These are phyloP conservation scores for Lithophane leautieri DNA, from an alignment of 2,888 invertebrate genomes.

Conservation along the genomic window DNA sequence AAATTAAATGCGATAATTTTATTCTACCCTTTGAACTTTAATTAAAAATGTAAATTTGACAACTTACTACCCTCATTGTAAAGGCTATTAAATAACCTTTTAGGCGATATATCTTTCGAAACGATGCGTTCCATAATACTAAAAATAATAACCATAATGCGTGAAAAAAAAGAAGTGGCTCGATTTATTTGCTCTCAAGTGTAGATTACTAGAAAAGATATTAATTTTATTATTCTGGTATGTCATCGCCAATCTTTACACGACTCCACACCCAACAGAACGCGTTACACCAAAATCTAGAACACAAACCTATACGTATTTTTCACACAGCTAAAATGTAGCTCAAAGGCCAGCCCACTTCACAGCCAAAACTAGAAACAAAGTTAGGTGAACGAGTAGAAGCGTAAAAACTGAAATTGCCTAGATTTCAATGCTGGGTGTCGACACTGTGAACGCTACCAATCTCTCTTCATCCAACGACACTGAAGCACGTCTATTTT, in stretches of 20 bases:
- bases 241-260: background rate
- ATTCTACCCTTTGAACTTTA: too few species aligned
- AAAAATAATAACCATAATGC: too few species aligned
- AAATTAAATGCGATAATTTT: too few species aligned
- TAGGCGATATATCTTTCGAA: too few species aligned
- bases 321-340: constrained; percentile 2
- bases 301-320: constrained; percentile 1
- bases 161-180: too few species aligned
- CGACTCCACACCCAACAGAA: background rate
- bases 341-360: constrained; percentile 27
- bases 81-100: too few species aligned
- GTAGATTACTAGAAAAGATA: background rate
- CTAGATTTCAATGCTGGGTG: constrained; percentile 51
- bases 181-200: too few species aligned
- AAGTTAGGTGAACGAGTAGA: constrained; percentile 37
- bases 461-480: constrained; percentile 39
- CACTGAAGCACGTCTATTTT: constrained; percentile 40
- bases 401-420: constrained; percentile 40
- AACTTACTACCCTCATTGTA: too few species aligned
- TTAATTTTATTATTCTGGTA: background rate
- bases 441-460: constrained; percentile 45
- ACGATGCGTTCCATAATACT: too few species aligned
- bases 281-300: background rate
- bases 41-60: too few species aligned
- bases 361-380: constrained; percentile 36